A percentile compares a stretch with the other conserved stretches of the same genome.
phyloP scores from a whole-genome alignment of 1,140 invertebrate genomes.

The Aphelinus atriplicis region DNA sequence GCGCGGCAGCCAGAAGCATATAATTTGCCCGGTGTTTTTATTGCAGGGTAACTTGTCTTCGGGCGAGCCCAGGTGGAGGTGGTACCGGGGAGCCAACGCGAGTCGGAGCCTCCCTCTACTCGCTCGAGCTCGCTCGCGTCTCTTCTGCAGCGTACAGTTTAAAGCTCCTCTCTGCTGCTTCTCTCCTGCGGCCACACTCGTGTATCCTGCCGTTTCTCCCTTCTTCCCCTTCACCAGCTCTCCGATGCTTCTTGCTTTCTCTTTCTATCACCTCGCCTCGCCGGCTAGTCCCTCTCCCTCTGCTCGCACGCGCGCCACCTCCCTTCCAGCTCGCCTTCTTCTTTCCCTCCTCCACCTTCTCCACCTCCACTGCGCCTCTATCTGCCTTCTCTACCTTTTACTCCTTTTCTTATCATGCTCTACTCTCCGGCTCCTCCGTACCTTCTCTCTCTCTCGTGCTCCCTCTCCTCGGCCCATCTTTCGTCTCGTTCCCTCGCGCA shows the following conservation, averaged over 20 bases:
- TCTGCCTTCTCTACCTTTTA: constrained; percentile 29
- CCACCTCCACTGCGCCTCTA: not conserved
- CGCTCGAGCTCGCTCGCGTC: constrained; percentile 33
- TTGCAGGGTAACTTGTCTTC: constrained; percentile 67
- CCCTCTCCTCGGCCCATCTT: constrained; percentile 6
- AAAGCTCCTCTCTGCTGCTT: constrained; percentile 24
- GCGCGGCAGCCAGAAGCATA: constrained; percentile 57
- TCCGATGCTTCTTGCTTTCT: constrained; percentile 12
- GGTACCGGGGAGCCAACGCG: constrained; percentile 60
- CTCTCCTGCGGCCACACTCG: constrained; percentile 32
- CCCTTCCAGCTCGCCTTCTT: not conserved
- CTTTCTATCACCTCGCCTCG: constrained; percentile 41
- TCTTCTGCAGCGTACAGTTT: constrained; percentile 1
- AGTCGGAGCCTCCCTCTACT: constrained; percentile 53
- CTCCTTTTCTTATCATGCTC: constrained; percentile 36
- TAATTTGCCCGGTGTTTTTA: constrained; percentile 67
- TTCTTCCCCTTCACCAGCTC: constrained; percentile 40
- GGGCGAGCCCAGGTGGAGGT: constrained; percentile 62
- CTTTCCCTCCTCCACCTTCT: not conserved
- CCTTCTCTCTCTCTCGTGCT: constrained; percentile 22
- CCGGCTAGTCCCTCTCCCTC: constrained; percentile 35
- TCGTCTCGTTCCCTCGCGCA: not conserved
- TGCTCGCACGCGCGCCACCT: constrained; percentile 8
- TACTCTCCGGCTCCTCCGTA: constrained; percentile 34
- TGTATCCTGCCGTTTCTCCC: constrained; percentile 47